Conservation (phyloP, 2,797 vertebrate species). For the Neostethus bicornis region DNA sequence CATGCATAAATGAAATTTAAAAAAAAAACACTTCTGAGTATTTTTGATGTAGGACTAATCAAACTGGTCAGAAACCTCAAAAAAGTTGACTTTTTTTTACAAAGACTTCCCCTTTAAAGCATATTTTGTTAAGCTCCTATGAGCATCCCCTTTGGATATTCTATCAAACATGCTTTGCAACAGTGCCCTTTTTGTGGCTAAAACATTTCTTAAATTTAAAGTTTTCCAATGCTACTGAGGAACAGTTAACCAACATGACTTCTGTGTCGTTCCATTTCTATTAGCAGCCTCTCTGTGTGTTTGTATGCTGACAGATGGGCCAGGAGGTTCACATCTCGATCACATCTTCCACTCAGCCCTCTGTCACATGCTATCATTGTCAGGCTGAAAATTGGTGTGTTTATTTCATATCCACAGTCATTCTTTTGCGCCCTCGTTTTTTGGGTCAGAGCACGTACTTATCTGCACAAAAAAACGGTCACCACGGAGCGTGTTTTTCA, state of each 20-base stretch:
- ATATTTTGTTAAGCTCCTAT: too few species aligned
- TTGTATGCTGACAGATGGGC: slow-evolving; percentile 29
- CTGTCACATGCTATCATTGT: slow-evolving; percentile 42
- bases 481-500: slow-evolving; percentile 27
- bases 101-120: too few species aligned
- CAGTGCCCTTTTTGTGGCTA: background rate
- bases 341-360: slow-evolving; percentile 39
- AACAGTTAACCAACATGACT: slow-evolving; percentile 4
- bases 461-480: slow-evolving; percentile 7
- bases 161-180: background rate
- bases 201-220: background rate
- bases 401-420: slow-evolving; percentile 10
- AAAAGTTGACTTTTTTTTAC: too few species aligned
- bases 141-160: too few species aligned
- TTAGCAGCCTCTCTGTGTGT: slow-evolving; percentile 25
- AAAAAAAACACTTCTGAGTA: too few species aligned
- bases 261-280: slow-evolving; percentile 28
- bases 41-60: too few species aligned
- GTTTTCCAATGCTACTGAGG: slow-evolving; percentile 8
- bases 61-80: too few species aligned
- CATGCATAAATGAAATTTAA: too few species aligned
- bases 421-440: slow-evolving; percentile 36
- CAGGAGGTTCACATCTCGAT: slow-evolving; percentile 42
- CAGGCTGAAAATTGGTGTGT: slow-evolving; percentile 18
- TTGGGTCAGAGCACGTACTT: slow-evolving; percentile 50